Evolutionary conservation across 2,888 invertebrate species (phyloP).

Genomic region (Congeria kusceri): DNA sequence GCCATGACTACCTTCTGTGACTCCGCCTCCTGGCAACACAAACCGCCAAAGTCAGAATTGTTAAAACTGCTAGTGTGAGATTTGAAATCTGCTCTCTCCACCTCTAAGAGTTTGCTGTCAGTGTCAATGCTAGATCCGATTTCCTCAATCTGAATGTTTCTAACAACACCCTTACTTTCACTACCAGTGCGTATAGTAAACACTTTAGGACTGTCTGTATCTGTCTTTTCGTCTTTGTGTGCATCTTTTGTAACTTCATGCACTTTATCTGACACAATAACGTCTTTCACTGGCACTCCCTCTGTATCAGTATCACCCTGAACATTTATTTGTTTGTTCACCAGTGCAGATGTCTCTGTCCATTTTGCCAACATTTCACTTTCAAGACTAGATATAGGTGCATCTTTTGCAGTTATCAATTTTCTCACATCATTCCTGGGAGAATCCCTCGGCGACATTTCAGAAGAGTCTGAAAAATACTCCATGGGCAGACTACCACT

Average conservation of each 20-base stretch:
- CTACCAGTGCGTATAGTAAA: slow-evolving; percentile 8
- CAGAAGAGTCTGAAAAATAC: slow-evolving; percentile 58
- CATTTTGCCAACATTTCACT: slow-evolving; percentile 6
- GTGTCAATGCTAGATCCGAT: no score
- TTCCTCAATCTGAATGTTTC: neutral
- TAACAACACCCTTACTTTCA: neutral
- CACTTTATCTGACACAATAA: no score
- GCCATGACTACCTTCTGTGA: slow-evolving; percentile 13
- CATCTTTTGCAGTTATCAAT: neutral
- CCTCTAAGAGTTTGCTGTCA: slow-evolving; percentile 52
- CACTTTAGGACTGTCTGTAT: slow-evolving; percentile 4
- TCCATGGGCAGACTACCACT: slow-evolving; percentile 54
- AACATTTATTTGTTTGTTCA: neutral
- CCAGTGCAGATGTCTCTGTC: neutral
- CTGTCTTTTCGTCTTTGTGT: neutral
- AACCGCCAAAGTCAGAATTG: slow-evolving; percentile 25
- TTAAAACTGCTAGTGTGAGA: slow-evolving; percentile 66
- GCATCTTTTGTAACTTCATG: no score
- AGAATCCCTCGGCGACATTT: slow-evolving; percentile 51
- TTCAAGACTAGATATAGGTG: neutral
- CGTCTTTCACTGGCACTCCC: neutral
- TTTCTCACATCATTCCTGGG: neutral
- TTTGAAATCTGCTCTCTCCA: slow-evolving; percentile 70
- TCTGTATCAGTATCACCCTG: neutral
- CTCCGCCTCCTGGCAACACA: slow-evolving; percentile 19